A percentile compares a stretch with the other conserved stretches of the same genome.
These are phyloP conservation scores for Thaumatotibia leucotreta DNA, from an alignment of 1,140 invertebrate genomes.

Conservation along the genomic window DNA sequence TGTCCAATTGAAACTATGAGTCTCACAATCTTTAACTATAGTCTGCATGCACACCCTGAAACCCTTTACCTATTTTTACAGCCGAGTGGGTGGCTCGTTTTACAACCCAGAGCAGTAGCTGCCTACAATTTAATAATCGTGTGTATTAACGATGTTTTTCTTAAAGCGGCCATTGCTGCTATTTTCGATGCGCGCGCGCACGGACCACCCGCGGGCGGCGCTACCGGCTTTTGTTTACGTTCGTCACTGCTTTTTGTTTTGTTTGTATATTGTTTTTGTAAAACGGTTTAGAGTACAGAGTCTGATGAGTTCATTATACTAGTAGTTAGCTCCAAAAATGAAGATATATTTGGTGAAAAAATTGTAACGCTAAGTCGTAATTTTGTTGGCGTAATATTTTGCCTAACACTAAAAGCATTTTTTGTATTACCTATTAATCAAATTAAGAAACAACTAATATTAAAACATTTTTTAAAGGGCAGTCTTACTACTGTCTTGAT, in stretches of 20 bases:
- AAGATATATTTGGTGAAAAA: no score
- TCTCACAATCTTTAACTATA: neutral
- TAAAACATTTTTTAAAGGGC: no score
- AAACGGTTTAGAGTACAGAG: neutral
- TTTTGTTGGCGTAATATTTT: no score
- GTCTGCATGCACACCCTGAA: neutral
- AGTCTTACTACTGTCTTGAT: no score
- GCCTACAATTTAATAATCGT: constrained; percentile 64
- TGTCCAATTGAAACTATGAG: no score
- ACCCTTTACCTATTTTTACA: constrained; percentile 43
- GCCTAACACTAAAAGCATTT: no score
- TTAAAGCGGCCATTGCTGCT: constrained; percentile 48
- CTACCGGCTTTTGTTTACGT: constrained; percentile 34
- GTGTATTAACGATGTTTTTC: constrained; percentile 70
- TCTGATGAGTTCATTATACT: neutral
- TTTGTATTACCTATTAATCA: no score
- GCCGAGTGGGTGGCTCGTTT: constrained; percentile 60
- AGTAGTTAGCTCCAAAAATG: no score
- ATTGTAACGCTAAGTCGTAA: no score
- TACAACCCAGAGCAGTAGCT: constrained; percentile 53
- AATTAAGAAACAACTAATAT: no score
- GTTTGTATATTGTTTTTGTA: constrained; percentile 1
- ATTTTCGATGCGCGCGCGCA: constrained; percentile 51
- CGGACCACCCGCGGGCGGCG: constrained; percentile 51
- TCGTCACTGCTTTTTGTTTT: constrained; percentile 31